phyloP scores from a whole-genome alignment of 2,113 vertebrate species.

The Eulemur macaco region DNA sequence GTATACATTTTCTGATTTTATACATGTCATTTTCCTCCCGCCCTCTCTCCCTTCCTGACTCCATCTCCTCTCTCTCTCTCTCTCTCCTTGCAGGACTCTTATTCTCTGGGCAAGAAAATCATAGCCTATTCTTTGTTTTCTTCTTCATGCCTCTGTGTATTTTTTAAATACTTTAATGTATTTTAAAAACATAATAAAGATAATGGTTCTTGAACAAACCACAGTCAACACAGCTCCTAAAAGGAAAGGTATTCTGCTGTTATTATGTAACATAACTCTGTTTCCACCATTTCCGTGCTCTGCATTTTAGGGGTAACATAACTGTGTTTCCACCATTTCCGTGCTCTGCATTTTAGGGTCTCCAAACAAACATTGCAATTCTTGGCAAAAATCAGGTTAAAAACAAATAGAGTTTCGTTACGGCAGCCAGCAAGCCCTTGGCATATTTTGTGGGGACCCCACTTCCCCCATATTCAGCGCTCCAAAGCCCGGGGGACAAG shows the following conservation, averaged over 20 bases:
- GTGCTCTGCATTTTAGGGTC: background rate
- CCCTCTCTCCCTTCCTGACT: accelerated
- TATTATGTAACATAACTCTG: background rate
- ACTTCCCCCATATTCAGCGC: background rate
- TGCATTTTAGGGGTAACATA: background rate
- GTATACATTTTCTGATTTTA: background rate
- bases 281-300: background rate
- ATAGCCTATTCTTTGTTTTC: background rate
- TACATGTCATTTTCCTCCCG: background rate
- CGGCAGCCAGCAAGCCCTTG: background rate
- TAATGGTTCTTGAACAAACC: background rate
- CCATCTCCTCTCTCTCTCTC: background rate
- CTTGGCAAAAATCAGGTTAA: background rate
- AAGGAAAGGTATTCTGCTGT: background rate
- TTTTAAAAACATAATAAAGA: background rate
- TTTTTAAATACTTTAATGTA: background rate
- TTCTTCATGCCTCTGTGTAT: background rate
- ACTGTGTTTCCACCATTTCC: background rate
- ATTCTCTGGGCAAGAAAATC: background rate
- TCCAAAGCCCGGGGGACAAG: background rate
- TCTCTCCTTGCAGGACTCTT: background rate
- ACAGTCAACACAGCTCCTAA: background rate
- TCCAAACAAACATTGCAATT: background rate
- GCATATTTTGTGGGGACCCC: accelerated
- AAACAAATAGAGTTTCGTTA: background rate